A percentile compares a stretch with the other conserved stretches of the same genome.
phyloP scores from a whole-genome alignment of 2,797 vertebrate genomes.

The Hydrolagus colliei region DNA sequence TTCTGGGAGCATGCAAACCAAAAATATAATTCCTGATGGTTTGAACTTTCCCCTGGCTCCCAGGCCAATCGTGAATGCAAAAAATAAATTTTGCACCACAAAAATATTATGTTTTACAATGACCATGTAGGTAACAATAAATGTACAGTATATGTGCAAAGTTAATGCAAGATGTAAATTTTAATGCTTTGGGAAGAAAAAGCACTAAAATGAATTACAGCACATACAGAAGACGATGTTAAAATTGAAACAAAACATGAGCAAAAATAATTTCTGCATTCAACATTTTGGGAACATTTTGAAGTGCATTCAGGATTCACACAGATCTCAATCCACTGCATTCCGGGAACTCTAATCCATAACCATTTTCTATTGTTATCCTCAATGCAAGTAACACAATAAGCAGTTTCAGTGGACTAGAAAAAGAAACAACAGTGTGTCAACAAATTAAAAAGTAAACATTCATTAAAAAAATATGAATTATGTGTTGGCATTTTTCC shows the following conservation, averaged over 20 bases:
- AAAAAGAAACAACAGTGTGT: not conserved
- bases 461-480: not conserved
- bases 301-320: not conserved
- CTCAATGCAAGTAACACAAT: conserved; percentile 19
- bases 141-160: not conserved
- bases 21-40: no score
- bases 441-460: not conserved
- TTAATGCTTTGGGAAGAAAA: not conserved
- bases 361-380: conserved; percentile 3
- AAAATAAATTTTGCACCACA: no score
- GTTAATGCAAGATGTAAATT: conserved; percentile 17
- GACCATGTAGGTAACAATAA: not conserved
- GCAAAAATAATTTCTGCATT: not conserved
- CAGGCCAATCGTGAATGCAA: no score
- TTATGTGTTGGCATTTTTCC: conserved; percentile 4
- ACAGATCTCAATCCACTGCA: not conserved
- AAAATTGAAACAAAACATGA: conserved; percentile 11
- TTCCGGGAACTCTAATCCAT: not conserved
- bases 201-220: not conserved
- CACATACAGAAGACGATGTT: not conserved
- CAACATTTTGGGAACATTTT: not conserved
- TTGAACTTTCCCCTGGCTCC: no score
- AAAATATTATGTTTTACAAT: not conserved
- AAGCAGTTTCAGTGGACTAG: conserved; percentile 23
- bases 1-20: no score